A percentile compares a stretch with the other conserved stretches of the same genome.
These are phyloP conservation scores for Lacanobia oleracea DNA, from an alignment of 2,888 invertebrate species.

Conservation along the genomic window DNA sequence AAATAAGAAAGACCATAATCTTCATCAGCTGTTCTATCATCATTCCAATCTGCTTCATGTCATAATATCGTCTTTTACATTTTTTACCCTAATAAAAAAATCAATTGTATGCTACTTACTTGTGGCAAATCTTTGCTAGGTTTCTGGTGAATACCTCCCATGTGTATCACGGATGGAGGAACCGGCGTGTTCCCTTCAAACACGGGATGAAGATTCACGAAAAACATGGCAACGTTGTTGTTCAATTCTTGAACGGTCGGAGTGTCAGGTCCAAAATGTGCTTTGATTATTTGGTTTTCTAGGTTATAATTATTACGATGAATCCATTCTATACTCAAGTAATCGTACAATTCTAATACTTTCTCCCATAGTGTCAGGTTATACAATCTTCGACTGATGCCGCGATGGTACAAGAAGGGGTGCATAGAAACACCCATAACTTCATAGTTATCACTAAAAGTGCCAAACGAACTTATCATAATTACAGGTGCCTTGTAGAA, in stretches of 20 bases:
- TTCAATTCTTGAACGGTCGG: conserved; percentile 46
- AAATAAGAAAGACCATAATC: background rate
- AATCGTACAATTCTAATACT: conserved; percentile 37
- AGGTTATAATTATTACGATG: conserved; percentile 12
- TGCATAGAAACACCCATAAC: conserved; percentile 69
- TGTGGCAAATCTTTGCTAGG: conserved; percentile 40
- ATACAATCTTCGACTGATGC: conserved; percentile 31
- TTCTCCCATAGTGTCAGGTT: conserved; percentile 60
- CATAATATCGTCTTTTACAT: background rate
- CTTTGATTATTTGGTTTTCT: conserved; percentile 20
- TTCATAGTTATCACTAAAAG: conserved; percentile 51
- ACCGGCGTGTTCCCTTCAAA: conserved; percentile 72
- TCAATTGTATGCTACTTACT: conserved; percentile 8
- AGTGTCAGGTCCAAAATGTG: conserved; percentile 42
- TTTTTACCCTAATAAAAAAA: background rate
- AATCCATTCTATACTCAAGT: conserved; percentile 12
- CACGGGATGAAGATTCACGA: conserved; percentile 72
- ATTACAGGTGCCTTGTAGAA: conserved; percentile 75
- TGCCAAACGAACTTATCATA: conserved; percentile 74
- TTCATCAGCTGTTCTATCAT: no score
- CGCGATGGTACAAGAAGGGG: conserved; percentile 67
- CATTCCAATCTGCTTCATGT: no score
- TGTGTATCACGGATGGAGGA: conserved; percentile 71
- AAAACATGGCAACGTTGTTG: conserved; percentile 70
- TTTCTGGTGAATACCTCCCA: conserved; percentile 74